Conservation (phyloP, 2,113 vertebrate species). For the Leptocoma aspasia region DNA sequence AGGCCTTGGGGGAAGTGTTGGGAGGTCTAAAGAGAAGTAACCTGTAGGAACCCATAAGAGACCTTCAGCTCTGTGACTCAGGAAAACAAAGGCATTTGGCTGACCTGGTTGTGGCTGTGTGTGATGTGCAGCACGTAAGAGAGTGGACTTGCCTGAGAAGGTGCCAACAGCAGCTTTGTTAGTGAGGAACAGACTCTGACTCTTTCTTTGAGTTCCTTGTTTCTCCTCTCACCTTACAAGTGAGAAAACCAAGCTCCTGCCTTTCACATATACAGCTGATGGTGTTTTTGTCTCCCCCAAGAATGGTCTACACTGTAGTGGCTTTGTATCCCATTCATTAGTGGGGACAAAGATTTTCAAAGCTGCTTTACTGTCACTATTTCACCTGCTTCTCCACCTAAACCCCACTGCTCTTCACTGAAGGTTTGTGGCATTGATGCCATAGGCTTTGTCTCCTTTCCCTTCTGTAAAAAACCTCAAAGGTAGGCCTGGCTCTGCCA, state of each 20-base stretch:
- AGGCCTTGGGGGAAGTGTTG: not conserved
- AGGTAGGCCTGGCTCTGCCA: not conserved
- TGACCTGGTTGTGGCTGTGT: not conserved
- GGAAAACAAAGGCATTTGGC: not conserved
- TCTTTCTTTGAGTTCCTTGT: not conserved
- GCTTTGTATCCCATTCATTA: not conserved
- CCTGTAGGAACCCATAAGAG: not conserved
- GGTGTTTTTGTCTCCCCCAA: not conserved
- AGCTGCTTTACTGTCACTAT: not conserved
- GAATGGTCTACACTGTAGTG: not conserved
- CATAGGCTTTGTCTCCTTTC: not conserved
- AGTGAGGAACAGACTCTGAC: not conserved
- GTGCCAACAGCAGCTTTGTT: not conserved
- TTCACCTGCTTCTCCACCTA: not conserved
- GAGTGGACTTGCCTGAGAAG: not conserved
- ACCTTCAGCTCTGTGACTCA: not conserved
- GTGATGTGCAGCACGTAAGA: not conserved
- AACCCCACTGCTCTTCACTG: not conserved
- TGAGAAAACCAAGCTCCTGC: not conserved
- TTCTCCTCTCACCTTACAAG: not conserved
- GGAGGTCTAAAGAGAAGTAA: not conserved
- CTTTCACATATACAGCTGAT: not conserved
- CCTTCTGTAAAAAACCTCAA: not conserved
- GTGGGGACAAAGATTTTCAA: not conserved
- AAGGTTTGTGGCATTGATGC: not conserved